Conservation (phyloP, 1,140 invertebrate species). For the Ooceraea biroi region DNA sequence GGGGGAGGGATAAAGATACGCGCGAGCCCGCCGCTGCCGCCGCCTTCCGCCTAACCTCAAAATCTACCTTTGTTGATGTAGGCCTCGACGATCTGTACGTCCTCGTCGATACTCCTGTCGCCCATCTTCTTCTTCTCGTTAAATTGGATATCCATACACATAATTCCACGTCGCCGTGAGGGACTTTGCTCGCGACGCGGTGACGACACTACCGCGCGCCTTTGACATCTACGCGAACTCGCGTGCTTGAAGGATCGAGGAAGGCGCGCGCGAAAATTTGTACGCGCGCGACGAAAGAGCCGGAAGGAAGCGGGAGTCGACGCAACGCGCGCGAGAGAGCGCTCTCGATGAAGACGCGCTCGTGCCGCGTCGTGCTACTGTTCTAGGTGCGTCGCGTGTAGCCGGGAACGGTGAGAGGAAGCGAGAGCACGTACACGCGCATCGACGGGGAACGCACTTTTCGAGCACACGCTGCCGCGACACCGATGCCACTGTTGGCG, state of each 20-base stretch:
- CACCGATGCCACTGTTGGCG: neutral
- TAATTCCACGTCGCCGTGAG: slow-evolving; percentile 79
- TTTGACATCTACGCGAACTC: slow-evolving; percentile 81
- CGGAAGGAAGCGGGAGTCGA: slow-evolving; percentile 46
- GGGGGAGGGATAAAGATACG: neutral
- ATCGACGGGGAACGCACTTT: neutral
- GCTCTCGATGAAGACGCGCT: slow-evolving; percentile 25
- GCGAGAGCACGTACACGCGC: neutral
- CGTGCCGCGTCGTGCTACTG: neutral
- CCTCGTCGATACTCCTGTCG: slow-evolving; percentile 82
- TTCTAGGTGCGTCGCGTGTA: neutral
- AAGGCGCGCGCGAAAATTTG: slow-evolving; percentile 67
- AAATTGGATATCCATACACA: slow-evolving; percentile 85
- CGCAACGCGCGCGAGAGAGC: neutral
- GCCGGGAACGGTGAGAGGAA: neutral
- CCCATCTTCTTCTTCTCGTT: slow-evolving; percentile 84
- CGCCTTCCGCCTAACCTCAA: slow-evolving; percentile 76
- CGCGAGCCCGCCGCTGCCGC: slow-evolving; percentile 48
- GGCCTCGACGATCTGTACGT: slow-evolving; percentile 83
- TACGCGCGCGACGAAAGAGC: slow-evolving; percentile 2
- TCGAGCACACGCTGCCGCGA: neutral
- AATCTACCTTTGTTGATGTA: slow-evolving; percentile 82
- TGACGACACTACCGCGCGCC: slow-evolving; percentile 60
- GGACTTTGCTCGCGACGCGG: slow-evolving; percentile 63
- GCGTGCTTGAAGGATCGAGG: slow-evolving; percentile 29